These are phyloP conservation scores for Philopotamus ludificatus DNA, from an alignment of 1,140 invertebrate species.

Conservation along the genomic window DNA sequence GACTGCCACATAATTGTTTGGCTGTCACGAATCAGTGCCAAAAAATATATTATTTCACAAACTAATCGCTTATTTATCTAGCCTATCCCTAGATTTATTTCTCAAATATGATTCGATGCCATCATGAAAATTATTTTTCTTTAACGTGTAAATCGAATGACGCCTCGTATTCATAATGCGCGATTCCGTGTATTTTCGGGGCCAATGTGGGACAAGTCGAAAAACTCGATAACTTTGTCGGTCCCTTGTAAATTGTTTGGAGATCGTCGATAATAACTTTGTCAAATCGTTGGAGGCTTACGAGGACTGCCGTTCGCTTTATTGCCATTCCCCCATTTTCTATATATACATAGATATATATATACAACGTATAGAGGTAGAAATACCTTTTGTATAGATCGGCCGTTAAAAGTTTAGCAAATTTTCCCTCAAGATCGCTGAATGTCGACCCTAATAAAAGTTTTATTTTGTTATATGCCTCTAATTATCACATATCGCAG, in stretches of 20 bases:
- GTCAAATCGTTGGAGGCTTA: slow-evolving; percentile 41
- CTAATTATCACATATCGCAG: slow-evolving; percentile 29
- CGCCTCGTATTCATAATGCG: too few relatives aligned
- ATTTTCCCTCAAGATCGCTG: slow-evolving; percentile 24
- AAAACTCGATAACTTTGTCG: background rate
- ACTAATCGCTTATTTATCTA: too few relatives aligned
- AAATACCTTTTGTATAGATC: slow-evolving; percentile 37
- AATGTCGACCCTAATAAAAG: slow-evolving; percentile 24
- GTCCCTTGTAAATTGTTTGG: slow-evolving; percentile 39
- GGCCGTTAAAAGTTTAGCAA: slow-evolving; percentile 37
- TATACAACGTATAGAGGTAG: too few relatives aligned
- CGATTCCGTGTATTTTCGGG: too few relatives aligned
- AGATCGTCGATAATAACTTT: slow-evolving; percentile 42
- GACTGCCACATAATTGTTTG: too few relatives aligned
- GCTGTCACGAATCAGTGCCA: too few relatives aligned
- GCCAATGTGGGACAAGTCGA: background rate
- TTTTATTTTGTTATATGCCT: slow-evolving; percentile 33
- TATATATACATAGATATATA: too few relatives aligned
- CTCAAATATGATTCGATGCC: background rate
- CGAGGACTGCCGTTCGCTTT: slow-evolving; percentile 1
- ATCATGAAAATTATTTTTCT: too few relatives aligned
- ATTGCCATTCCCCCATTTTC: background rate
- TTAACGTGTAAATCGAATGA: too few relatives aligned
- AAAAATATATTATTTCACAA: too few relatives aligned
- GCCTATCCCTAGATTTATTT: background rate